Base-by-base conservation (phyloP, 2,113 vertebrate species). In the Empidonax traillii region DNA sequence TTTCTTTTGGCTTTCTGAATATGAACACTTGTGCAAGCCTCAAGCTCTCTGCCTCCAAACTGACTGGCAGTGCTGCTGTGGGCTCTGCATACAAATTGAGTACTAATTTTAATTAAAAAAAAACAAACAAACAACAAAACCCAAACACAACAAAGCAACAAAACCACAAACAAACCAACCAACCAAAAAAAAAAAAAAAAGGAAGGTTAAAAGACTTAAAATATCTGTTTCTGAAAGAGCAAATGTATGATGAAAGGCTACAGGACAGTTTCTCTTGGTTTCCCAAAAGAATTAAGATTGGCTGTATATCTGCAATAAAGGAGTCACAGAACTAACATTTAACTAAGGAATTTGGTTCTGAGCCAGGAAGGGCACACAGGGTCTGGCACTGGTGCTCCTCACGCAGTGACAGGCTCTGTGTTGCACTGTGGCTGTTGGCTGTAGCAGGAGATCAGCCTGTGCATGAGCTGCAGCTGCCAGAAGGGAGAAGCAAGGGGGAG, bases 301-400 rank as follows among this genome's bases (percentile, higher is more conserved):
- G 19, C 67, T 53, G 35, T 83, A 80, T 52, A 75, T 89, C 69
- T 85, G 62, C 39, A 51, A 77, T 88, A 55, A 94, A 73, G 56
- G 58, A 83, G 66, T 82, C 13, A 17, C 27, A 90, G 92, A 94
- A 94, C 74, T 61, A 82, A 52, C 59, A 58, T 78, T 91, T 83
- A 93, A 88, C 35, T 77, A 35, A 84, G 76, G 85, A 23, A 14
- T 51, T 87, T 95, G 91, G 55, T 89, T 71, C 74, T 74, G 51
- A 47, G 90, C 84, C 84, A 95, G 91, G 63, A 88, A 80, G 71
- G 69, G n/a, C 91, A 85, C 4, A 4, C 51, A 28, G 75, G 71
- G 77, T 85, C 92, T 93, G 93, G 83, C 79, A 56, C 25, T 59
- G 80, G 73, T 72, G 71, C 79, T 92, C 90, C 71, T 81, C 67